phyloP scores from a whole-genome alignment of 2,797 vertebrate species.

The Vipera ursinii region DNA sequence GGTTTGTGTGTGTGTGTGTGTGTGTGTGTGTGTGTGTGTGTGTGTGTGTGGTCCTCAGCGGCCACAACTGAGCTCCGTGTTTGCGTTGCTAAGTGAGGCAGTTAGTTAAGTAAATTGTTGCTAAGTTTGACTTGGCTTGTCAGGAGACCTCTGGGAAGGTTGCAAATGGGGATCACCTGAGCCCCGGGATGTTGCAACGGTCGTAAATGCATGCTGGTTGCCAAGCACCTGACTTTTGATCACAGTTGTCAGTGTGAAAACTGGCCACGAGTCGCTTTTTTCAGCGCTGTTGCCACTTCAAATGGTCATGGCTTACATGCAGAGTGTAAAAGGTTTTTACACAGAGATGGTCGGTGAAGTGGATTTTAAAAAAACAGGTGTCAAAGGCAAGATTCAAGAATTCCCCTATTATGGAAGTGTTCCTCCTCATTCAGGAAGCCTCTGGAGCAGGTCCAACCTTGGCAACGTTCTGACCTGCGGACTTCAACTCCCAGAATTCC shows the following conservation, averaged over 20 bases:
- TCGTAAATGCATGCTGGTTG: no score
- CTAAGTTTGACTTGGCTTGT: no score
- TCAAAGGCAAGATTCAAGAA: neutral
- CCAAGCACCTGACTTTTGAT: no score
- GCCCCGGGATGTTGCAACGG: no score
- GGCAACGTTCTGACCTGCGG: neutral
- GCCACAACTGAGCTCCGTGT: no score
- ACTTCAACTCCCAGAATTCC: no score
- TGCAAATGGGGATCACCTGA: no score
- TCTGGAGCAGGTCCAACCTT: neutral
- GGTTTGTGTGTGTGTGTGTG: neutral
- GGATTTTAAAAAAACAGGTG: neutral
- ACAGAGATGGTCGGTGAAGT: neutral
- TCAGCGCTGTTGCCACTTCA: neutral
- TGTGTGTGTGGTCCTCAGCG: no score
- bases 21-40: neutral
- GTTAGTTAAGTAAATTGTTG: no score
- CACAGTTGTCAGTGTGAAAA: no score
- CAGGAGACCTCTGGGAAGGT: no score
- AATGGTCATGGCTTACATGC: neutral
- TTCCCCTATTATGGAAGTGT: neutral
- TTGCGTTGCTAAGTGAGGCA: no score
- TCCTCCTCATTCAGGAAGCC: neutral
- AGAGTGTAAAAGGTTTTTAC: neutral
- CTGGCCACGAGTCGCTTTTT: neutral